These are phyloP conservation scores for Mya arenaria DNA, from an alignment of 1,140 invertebrate genomes.

Conservation along the genomic window DNA sequence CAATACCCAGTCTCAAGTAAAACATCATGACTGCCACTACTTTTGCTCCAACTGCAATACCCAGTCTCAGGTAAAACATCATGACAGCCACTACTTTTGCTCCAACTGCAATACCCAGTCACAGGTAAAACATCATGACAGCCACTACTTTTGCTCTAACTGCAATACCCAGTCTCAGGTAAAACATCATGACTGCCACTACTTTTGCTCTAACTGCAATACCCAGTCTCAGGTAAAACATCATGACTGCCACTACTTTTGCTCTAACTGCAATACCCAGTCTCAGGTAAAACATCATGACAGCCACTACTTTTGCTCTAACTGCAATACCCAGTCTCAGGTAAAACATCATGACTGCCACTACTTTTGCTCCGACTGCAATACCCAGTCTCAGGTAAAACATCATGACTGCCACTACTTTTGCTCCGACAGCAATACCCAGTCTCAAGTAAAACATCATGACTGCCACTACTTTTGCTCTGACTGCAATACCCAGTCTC, in stretches of 20 bases:
- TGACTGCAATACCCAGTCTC: background rate
- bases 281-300: conserved; percentile 48
- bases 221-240: conserved; percentile 62
- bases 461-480: background rate
- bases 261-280: conserved; percentile 59
- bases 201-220: conserved; percentile 58
- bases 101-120: background rate
- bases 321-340: background rate
- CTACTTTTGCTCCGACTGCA: background rate
- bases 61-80: background rate
- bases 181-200: conserved; percentile 59
- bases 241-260: background rate
- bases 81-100: background rate
- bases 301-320: background rate
- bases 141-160: conserved; percentile 56
- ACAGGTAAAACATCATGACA: conserved; percentile 4
- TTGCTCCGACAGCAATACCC: background rate
- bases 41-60: background rate
- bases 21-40: too few species aligned
- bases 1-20: background rate
- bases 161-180: conserved; percentile 67
- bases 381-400: background rate
- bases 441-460: background rate
- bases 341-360: background rate
- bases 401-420: background rate